phyloP scores from a whole-genome alignment of 2,888 invertebrate genomes.

The Alloplasta piceator region DNA sequence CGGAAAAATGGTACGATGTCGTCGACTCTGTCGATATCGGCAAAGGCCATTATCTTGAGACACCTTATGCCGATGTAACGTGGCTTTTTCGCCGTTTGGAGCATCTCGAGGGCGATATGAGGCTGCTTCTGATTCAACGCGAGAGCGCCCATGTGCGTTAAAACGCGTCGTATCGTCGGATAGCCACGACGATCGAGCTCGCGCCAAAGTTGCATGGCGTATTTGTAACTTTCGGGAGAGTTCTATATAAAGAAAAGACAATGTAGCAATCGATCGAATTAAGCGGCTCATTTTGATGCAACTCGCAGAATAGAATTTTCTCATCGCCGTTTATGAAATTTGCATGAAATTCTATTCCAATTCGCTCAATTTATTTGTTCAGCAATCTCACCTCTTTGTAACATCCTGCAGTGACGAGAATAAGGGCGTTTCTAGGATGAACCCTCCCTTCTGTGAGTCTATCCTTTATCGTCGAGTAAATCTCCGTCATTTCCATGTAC shows the following conservation, averaged over 20 bases:
- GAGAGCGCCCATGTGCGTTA: conserved; percentile 87
- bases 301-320: too few species aligned
- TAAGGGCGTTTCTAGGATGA: conserved; percentile 88
- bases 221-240: conserved; percentile 86
- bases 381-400: conserved; percentile 88
- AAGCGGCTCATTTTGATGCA: too few species aligned
- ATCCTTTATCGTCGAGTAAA: conserved; percentile 86
- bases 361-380: neutral
- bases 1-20: conserved; percentile 87
- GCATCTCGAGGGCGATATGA: conserved; percentile 88
- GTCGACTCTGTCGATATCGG: conserved; percentile 86
- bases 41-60: conserved; percentile 87
- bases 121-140: conserved; percentile 89
- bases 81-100: conserved; percentile 84
- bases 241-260: conserved; percentile 85
- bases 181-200: conserved; percentile 86
- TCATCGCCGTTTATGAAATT: neutral
- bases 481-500: conserved; percentile 88
- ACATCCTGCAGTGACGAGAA: conserved; percentile 89
- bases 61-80: conserved; percentile 89
- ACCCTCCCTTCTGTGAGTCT: conserved; percentile 87
- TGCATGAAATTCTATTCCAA: neutral
- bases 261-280: neutral
- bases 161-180: conserved; percentile 86
- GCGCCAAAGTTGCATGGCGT: conserved; percentile 87